Percentiles rank a stretch among this genome's conserved stretches.
phyloP scores from a whole-genome alignment of 2,888 invertebrate species.

The Pollenia amentaria region DNA sequence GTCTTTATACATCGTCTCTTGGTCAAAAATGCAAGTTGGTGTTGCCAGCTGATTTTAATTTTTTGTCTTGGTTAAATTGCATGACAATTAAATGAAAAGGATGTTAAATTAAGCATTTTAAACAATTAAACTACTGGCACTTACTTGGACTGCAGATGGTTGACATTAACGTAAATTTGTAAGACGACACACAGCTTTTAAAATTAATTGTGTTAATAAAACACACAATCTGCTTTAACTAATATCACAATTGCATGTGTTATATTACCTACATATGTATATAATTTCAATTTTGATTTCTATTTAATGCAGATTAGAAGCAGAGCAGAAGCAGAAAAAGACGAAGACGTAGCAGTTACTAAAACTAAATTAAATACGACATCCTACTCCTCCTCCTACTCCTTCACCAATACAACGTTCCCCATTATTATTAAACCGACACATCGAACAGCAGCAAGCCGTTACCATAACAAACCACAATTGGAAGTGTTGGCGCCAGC shows the following conservation, averaged over 20 bases:
- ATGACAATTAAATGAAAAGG: slow-evolving; percentile 26
- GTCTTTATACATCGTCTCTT: neutral
- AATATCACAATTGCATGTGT: no score
- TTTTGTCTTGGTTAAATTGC: slow-evolving; percentile 12
- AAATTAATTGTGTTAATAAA: neutral
- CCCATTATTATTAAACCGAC: slow-evolving; percentile 64
- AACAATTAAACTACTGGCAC: neutral
- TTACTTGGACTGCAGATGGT: slow-evolving; percentile 44
- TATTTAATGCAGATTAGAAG: slow-evolving; percentile 56
- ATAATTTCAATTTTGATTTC: neutral
- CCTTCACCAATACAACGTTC: slow-evolving; percentile 46
- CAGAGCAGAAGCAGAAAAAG: slow-evolving; percentile 71
- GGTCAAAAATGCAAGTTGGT: slow-evolving; percentile 17
- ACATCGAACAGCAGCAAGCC: slow-evolving; percentile 69
- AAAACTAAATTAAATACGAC: slow-evolving; percentile 62
- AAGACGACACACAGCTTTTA: neutral
- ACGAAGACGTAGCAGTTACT: slow-evolving; percentile 70
- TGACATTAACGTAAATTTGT: slow-evolving; percentile 13
- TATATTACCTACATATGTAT: no score
- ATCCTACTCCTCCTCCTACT: slow-evolving; percentile 53
- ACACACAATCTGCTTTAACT: neutral
- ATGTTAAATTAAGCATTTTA: slow-evolving; percentile 28
- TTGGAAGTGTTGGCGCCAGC: slow-evolving; percentile 44
- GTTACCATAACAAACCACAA: slow-evolving; percentile 70
- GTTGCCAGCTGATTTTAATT: slow-evolving; percentile 47